Evolutionary conservation across 2,113 vertebrate genomes (phyloP), one percentile per base, ranked within the genome.

Genomic region (Emberiza fucata): DNA sequence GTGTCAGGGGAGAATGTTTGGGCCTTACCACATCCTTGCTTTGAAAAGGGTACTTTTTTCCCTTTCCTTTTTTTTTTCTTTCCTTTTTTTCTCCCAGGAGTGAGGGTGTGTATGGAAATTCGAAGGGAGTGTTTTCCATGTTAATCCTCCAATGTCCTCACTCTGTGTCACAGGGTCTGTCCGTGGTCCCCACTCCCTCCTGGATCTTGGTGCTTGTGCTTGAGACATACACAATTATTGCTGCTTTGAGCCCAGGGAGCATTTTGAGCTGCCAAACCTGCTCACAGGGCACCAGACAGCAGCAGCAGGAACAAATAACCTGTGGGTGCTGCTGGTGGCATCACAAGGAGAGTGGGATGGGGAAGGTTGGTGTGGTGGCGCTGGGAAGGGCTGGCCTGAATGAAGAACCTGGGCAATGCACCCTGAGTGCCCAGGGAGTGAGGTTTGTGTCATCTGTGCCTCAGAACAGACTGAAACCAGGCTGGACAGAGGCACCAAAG

Each of bases 371-470:
- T 0, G 1, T 5, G 4, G 29, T 5, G 5, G 40, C 24, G 35
- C 44, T 78, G 56, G 51, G 61, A 65, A 56, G 12, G 48, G 53
- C 21, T 78, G 51, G 61, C 39, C 28, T 39, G 21, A 35, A 12
- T 13, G 8, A 64, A 59, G 54, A 25, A 25, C 24, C 33, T 59
- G 53, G 21, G 25, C n/a, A 80, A 22, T 0, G 6, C 37, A 72
- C 15, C 29, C 33, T 5, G 11, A 51, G 28, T 0, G 0, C 22
- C 19, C 2, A 1, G 21, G 57, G 37, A 53, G 9, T 0, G 1
- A 72, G 29, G 23, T 51, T 28, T 59, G 57, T 47, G 20, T 45
- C 40, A 3, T 39, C 47, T 45, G 45, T 20, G 21, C 33, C 51
- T 75, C 65, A 42, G 45, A 82, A 39, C 0, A 0, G 24, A 23